Base-by-base conservation (phyloP, 2,113 vertebrate species). In the Peromyscus polionotus region DNA sequence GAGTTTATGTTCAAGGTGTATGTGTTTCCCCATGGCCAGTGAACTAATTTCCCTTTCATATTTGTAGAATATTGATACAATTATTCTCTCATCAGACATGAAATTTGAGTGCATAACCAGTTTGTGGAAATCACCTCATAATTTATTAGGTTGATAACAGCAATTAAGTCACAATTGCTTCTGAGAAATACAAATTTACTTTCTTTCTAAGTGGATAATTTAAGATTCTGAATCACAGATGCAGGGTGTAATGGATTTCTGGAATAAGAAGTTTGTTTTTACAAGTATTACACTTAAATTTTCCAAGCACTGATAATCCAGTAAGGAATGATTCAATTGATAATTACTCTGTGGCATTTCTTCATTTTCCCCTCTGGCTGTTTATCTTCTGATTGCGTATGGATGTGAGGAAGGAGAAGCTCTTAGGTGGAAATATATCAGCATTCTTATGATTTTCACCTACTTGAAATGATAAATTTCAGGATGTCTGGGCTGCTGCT, bases 61-160 rank as follows among this genome's bases (percentile, higher is more conserved):
- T 96, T 96, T 96, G 75, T 33, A 93, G 91, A 97, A 88, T 97
- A 98, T 96, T 97, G 95, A 96, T 97, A 96, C 39, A 97, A 97
- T 97, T 98, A 97, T 94, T 97, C 93, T 96, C 97, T 96, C 95
- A 96, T 97, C 94, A 97, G 96, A 97, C 96, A 98, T 95, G 96
- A 96, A 97, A 97, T 96, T 88, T 97, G 93, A 97, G 90, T 97
- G 70, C 96, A 97, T 95, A 94, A 97, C 96, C 67, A 96, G 95
- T 95, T 97, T 96, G 90, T 96, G 93, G 26, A 97, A 97, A 98
- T 97, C 91, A 95, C 87, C 93, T 95, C 84, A 93, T 96, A 97
- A 98, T 98, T 98, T 98, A 97, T 98, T 97, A 97, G 94, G 95
- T 86, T 97, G 97, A 97, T 97, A 97, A 97, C 22, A 88, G 87